Evolutionary conservation across 1,140 invertebrate genomes (phyloP).

Genomic region (Musca domestica): DNA sequence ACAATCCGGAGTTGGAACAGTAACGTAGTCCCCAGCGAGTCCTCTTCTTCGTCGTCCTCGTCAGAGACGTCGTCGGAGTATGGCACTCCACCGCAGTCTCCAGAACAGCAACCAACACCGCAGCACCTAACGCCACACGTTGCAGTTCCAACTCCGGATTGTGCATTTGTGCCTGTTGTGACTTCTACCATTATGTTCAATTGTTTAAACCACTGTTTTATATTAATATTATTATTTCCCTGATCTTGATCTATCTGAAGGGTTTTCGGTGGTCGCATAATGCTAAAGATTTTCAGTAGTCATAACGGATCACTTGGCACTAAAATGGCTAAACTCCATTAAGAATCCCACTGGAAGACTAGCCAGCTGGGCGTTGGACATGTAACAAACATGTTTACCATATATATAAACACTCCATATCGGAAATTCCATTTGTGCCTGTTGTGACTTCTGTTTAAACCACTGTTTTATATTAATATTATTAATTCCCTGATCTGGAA

Average conservation of each 20-base stretch:
- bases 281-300: conserved; percentile 17
- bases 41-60: too few species aligned
- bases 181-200: not conserved
- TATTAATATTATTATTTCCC: conserved; percentile 3
- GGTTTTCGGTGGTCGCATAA: conserved; percentile 13
- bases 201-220: conserved; percentile 7
- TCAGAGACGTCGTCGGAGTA: too few species aligned
- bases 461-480: conserved; percentile 14
- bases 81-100: too few species aligned
- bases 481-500: conserved; percentile 13
- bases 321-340: too few species aligned
- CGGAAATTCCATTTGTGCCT: conserved; percentile 15
- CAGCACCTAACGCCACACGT: too few species aligned
- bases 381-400: too few species aligned
- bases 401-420: conserved; percentile 16
- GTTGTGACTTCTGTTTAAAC: conserved; percentile 14
- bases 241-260: conserved; percentile 19
- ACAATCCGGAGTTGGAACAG: too few species aligned
- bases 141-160: conserved; percentile 11
- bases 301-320: too few species aligned
- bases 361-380: too few species aligned
- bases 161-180: conserved; percentile 19
- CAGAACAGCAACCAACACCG: too few species aligned
- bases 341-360: too few species aligned
- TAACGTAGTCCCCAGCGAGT: too few species aligned